Conservation (phyloP, 1,140 invertebrate species). For the Drosophila teissieri region DNA sequence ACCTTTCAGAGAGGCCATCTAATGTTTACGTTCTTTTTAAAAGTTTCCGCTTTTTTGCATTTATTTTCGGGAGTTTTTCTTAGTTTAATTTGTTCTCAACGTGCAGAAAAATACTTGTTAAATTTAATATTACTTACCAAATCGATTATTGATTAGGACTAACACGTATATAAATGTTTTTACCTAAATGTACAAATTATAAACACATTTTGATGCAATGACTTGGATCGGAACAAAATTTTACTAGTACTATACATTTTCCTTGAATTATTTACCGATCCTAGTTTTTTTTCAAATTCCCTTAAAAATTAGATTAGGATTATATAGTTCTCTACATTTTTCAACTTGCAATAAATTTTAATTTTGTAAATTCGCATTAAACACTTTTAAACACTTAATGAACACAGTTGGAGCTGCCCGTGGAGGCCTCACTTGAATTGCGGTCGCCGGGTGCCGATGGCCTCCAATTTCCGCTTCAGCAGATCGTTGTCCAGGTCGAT, state of each 20-base stretch:
- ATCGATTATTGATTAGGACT: no score
- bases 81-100: slow-evolving; percentile 2
- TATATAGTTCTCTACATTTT: slow-evolving; percentile 25
- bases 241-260: neutral
- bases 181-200: neutral
- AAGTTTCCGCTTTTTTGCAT: neutral
- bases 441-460: slow-evolving; percentile 63
- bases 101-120: no score
- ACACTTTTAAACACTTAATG: slow-evolving; percentile 64
- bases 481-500: slow-evolving; percentile 82
- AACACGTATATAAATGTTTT: no score
- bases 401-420: slow-evolving; percentile 41
- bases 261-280: neutral
- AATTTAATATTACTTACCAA: neutral
- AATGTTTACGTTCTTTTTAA: neutral
- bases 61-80: neutral
- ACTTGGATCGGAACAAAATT: neutral
- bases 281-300: neutral
- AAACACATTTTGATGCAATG: neutral
- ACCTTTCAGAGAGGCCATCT: neutral
- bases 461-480: slow-evolving; percentile 77
- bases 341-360: slow-evolving; percentile 77
- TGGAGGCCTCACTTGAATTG: slow-evolving; percentile 57
- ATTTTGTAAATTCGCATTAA: slow-evolving; percentile 72
- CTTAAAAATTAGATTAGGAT: slow-evolving; percentile 5